phyloP scores from a whole-genome alignment of 2,113 vertebrate genomes.

The Ovis aries region ARS-UI_Ramb_v3.0 NC_056063.1:81012501-81013000 shows the following conservation, averaged over 20 bases:
- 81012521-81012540: background rate
- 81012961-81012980: constrained; percentile 35
- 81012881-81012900: constrained; percentile 53
- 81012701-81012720: background rate
- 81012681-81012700: background rate
- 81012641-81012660: background rate
- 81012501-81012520: background rate
- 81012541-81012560: background rate
- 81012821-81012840: background rate
- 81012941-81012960: constrained; percentile 42
- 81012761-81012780: background rate
- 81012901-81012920: constrained; percentile 31
- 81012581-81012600: background rate
- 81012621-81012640: background rate
- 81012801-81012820: background rate
- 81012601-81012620: background rate
- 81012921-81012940: constrained; percentile 40
- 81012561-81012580: background rate
- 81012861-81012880: background rate
- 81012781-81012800: background rate
- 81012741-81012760: rapidly evolving
- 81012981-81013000: constrained; percentile 10
- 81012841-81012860: constrained; percentile 18
- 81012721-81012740: background rate
- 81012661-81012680: background rate